These are phyloP conservation scores for Lepidonotus clava DNA, from an alignment of 2,888 invertebrate species.

Conservation along the genomic window DNA sequence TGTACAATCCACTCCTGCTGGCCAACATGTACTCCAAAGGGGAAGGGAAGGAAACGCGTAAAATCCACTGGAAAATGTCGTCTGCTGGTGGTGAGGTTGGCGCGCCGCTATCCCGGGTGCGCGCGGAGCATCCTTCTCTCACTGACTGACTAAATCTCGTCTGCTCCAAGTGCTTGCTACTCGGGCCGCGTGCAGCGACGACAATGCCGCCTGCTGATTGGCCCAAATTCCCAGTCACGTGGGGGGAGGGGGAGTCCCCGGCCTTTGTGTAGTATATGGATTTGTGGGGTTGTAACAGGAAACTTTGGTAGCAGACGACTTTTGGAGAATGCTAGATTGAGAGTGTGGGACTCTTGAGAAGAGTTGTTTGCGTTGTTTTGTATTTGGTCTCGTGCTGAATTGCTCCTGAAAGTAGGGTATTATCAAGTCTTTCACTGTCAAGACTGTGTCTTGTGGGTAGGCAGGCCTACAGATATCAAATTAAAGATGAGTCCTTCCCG, in stretches of 20 bases:
- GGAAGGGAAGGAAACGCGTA: not conserved
- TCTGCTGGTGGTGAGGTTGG: not conserved
- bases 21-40: constrained; percentile 26
- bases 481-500: no score
- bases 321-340: no score
- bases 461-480: no score
- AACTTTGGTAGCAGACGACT: not conserved
- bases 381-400: no score
- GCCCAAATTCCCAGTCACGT: not conserved
- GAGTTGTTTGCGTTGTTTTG: no score
- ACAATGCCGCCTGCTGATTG: not conserved
- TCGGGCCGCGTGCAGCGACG: not conserved
- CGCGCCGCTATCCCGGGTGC: not conserved
- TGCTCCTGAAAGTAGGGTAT: no score
- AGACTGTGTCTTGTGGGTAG: no score
- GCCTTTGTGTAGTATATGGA: constrained; percentile 21
- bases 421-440: no score
- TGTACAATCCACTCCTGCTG: not conserved
- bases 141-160: not conserved
- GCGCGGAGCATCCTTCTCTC: not conserved
- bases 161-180: not conserved
- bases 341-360: no score
- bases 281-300: constrained; percentile 19
- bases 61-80: not conserved
- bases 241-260: not conserved